Percentiles rank a stretch among this genome's conserved stretches.
These are phyloP conservation scores for Chanos chanos DNA, from an alignment of 2,797 vertebrate species.

Conservation along the genomic window DNA sequence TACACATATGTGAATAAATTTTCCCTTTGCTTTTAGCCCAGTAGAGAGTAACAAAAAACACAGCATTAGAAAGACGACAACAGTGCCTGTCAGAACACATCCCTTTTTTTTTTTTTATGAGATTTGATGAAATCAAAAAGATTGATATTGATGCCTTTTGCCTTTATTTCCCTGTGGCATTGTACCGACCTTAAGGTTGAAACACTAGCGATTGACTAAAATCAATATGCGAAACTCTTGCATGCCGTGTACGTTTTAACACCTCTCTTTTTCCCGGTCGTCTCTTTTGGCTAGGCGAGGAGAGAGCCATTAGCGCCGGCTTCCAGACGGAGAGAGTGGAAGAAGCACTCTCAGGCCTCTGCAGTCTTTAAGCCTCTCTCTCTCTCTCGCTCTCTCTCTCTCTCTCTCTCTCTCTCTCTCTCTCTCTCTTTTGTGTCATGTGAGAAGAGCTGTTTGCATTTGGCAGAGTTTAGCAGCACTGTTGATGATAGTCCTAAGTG, in stretches of 20 bases:
- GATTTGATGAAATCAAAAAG: too few species aligned
- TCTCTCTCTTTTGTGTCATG: neutral
- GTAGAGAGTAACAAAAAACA: too few species aligned
- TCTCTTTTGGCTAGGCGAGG: neutral
- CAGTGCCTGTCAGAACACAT: too few species aligned
- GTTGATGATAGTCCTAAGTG: neutral
- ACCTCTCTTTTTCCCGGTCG: neutral
- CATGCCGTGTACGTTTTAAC: slow-evolving; percentile 13
- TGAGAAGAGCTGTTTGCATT: neutral
- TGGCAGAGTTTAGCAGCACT: neutral
- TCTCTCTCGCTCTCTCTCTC: too few species aligned
- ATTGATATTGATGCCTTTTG: too few species aligned
- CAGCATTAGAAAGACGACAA: too few species aligned
- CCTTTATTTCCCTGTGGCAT: neutral
- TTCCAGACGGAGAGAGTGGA: too few species aligned
- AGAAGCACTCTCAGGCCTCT: too few species aligned
- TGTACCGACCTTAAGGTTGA: neutral
- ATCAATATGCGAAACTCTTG: neutral
- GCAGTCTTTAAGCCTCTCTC: too few species aligned
- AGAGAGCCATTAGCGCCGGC: slow-evolving; percentile 16
- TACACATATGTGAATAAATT: neutral
- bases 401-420: too few species aligned
- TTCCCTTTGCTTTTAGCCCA: too few species aligned
- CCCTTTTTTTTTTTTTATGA: too few species aligned
- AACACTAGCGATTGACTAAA: neutral